Evolutionary conservation across 2,113 vertebrate species (phyloP).

Genomic region (Pseudopodoces humilis): DNA sequence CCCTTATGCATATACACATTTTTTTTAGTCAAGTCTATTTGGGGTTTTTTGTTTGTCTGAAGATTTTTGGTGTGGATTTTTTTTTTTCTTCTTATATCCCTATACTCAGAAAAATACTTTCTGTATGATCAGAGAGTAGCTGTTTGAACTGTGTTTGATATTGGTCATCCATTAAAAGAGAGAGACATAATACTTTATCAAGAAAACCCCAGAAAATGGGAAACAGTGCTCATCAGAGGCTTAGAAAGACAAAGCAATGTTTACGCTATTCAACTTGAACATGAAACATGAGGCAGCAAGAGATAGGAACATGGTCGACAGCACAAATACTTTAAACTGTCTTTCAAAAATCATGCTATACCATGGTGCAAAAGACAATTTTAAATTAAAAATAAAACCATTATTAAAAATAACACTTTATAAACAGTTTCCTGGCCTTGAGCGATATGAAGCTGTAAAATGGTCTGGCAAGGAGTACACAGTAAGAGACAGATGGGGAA

Average conservation of each 20-base stretch:
- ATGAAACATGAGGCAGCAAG: neutral
- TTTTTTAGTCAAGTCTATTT: neutral
- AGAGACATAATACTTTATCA: neutral
- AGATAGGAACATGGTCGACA: neutral
- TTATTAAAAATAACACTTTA: neutral
- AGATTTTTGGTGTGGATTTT: neutral
- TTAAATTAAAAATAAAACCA: neutral
- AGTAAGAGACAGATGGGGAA: slow-evolving; percentile 16
- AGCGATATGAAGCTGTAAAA: slow-evolving; percentile 30
- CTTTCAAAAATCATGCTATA: neutral
- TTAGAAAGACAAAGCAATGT: neutral
- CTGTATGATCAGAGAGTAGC: neutral
- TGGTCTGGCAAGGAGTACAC: neutral
- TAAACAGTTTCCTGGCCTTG: neutral
- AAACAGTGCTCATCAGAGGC: neutral
- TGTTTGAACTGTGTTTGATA: neutral
- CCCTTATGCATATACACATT: neutral
- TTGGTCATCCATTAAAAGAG: neutral
- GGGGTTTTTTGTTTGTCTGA: neutral
- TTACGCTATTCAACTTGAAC: neutral
- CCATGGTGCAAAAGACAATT: neutral
- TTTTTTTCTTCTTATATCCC: neutral
- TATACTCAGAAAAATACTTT: neutral
- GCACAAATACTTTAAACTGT: neutral
- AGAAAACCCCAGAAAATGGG: neutral